Conservation (phyloP, 2,888 invertebrate genomes). For the Drosophila kokeensis region DNA sequence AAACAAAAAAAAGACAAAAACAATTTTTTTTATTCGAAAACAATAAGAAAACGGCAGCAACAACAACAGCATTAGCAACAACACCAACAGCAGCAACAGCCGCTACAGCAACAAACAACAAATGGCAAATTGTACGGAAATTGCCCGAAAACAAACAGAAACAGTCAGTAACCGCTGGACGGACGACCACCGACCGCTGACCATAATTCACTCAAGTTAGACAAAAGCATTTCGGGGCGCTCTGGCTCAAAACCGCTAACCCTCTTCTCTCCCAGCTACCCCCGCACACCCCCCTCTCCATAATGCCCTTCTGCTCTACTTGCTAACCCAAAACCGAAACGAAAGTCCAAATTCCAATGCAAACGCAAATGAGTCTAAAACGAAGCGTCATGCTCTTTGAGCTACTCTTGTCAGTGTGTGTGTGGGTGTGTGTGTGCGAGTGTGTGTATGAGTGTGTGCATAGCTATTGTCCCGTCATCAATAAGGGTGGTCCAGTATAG, state of each 20-base stretch:
- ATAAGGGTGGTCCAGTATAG: constrained; percentile 64
- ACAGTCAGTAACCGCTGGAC: constrained; percentile 55
- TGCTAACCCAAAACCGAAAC: constrained; percentile 44
- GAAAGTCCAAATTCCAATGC: constrained; percentile 68
- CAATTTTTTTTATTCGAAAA: constrained; percentile 37
- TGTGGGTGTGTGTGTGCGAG: constrained; percentile 5
- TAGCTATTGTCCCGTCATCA: constrained; percentile 53
- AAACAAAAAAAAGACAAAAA: constrained; percentile 30
- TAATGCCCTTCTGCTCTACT: constrained; percentile 6
- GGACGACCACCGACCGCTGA: constrained; percentile 64
- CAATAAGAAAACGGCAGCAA: constrained; percentile 56
- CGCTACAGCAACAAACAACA: constrained; percentile 24
- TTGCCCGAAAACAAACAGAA: constrained; percentile 75
- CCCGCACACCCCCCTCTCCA: constrained; percentile 10
- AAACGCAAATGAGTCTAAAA: constrained; percentile 76
- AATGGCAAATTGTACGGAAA: constrained; percentile 78
- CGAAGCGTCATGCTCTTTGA: constrained; percentile 73
- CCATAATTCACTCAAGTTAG: constrained; percentile 80
- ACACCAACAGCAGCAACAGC: constrained; percentile 55
- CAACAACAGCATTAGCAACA: constrained; percentile 45
- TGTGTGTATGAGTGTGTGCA: constrained; percentile 36
- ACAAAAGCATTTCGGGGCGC: constrained; percentile 73
- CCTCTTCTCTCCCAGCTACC: constrained; percentile 4
- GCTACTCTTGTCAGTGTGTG: constrained; percentile 21
- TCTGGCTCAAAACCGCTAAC: constrained; percentile 9